Conservation (phyloP, 2,888 invertebrate species). For the Azorinus chamasolen region DNA sequence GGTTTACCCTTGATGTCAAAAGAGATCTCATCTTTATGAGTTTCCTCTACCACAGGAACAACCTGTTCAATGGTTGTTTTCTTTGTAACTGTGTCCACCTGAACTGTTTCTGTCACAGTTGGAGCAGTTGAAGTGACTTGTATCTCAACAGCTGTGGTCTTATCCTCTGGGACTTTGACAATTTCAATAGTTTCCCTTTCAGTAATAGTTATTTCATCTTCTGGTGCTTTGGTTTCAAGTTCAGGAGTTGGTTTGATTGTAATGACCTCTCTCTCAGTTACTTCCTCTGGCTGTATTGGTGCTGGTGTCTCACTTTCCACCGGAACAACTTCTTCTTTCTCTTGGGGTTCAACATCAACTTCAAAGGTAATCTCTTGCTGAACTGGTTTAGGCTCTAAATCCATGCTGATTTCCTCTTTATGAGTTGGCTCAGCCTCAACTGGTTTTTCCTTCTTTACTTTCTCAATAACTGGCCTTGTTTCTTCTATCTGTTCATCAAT, state of each 20-base stretch:
- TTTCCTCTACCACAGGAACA: constrained; percentile 62
- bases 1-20: constrained; percentile 72
- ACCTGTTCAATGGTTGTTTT: constrained; percentile 50
- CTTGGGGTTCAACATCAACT: constrained; percentile 32
- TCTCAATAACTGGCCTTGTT: constrained; percentile 71
- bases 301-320: constrained; percentile 61
- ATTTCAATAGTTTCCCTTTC: constrained; percentile 72
- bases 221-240: constrained; percentile 69
- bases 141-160: constrained; percentile 59
- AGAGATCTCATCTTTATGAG: constrained; percentile 72
- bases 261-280: constrained; percentile 64
- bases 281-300: constrained; percentile 61
- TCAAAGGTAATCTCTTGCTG: constrained; percentile 55
- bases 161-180: constrained; percentile 64
- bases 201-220: constrained; percentile 64
- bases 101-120: constrained; percentile 62
- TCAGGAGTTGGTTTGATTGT: constrained; percentile 52
- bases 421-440: constrained; percentile 29
- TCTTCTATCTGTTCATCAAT: constrained; percentile 75
- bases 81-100: constrained; percentile 62
- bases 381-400: constrained; percentile 37
- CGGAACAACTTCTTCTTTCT: constrained; percentile 49
- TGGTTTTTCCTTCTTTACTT: constrained; percentile 17
- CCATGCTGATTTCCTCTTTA: constrained; percentile 49
- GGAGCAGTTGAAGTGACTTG: constrained; percentile 61